A percentile compares a stretch with the other conserved stretches of the same genome.
These are phyloP conservation scores for Argyresthia albistria DNA, from an alignment of 2,888 invertebrate genomes.

Conservation along the genomic window DNA sequence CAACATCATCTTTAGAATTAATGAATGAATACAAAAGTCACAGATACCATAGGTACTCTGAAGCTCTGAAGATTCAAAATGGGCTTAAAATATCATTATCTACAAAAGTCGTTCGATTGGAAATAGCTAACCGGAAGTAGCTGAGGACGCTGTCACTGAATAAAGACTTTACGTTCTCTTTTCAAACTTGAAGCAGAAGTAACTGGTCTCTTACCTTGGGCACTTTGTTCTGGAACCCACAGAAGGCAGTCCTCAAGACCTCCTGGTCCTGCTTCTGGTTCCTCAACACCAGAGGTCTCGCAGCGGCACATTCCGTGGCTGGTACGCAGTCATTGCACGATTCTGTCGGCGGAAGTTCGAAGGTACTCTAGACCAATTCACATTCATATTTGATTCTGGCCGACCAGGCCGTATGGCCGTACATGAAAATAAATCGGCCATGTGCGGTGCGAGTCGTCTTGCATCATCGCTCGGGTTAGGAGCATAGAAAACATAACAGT, in stretches of 20 bases:
- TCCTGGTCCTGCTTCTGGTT: background rate
- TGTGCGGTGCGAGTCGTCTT: background rate
- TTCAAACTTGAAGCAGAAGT: background rate
- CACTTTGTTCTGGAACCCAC: background rate
- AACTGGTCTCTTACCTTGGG: background rate
- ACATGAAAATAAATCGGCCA: background rate
- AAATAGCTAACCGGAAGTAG: background rate
- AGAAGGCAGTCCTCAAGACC: constrained; percentile 1
- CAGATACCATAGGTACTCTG: too few relatives aligned
- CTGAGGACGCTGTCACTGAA: background rate
- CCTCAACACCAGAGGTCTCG: background rate
- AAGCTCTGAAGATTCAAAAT: too few relatives aligned
- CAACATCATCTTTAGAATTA: too few relatives aligned
- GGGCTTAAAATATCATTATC: background rate
- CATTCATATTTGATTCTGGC: background rate
- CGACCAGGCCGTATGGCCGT: background rate
- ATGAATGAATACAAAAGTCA: too few relatives aligned
- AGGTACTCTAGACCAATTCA: background rate
- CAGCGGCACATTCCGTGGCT: background rate
- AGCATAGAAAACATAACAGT: background rate
- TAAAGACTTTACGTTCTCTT: background rate
- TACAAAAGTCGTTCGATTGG: background rate
- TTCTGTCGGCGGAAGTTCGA: constrained; percentile 4
- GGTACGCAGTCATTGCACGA: constrained; percentile 8
- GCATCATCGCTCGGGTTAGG: background rate